Evolutionary conservation across 2,113 vertebrate genomes (phyloP).

Genomic region (Brienomyrus brachyistius): DNA sequence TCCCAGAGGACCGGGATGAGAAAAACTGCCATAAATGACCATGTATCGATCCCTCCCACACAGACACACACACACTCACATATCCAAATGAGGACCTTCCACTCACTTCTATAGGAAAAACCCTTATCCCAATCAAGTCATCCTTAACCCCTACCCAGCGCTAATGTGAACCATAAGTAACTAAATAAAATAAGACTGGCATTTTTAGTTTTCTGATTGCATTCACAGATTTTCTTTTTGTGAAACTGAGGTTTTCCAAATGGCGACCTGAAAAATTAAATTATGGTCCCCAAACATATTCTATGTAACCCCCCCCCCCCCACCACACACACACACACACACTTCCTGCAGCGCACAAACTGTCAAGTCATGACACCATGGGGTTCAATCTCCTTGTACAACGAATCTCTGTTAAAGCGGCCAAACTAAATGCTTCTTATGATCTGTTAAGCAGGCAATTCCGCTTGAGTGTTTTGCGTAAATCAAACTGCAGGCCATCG

Average conservation of each 20-base stretch:
- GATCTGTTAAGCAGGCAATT: background rate
- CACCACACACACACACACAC: background rate
- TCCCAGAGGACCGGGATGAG: background rate
- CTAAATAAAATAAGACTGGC: too few relatives aligned
- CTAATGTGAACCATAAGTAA: too few relatives aligned
- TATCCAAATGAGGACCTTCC: too few relatives aligned
- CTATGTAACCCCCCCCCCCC: too few relatives aligned
- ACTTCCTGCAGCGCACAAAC: background rate
- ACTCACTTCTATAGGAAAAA: too few relatives aligned
- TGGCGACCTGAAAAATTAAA: too few relatives aligned
- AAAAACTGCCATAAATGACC: background rate
- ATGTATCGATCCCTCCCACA: background rate
- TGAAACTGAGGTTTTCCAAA: too few relatives aligned
- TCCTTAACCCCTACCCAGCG: too few relatives aligned
- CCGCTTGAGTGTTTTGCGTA: background rate
- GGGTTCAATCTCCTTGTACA: background rate
- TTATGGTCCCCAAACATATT: too few relatives aligned
- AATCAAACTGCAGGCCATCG: background rate
- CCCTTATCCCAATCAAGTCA: too few relatives aligned
- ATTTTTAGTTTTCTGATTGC: too few relatives aligned
- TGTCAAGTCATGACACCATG: background rate
- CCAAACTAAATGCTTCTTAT: background rate
- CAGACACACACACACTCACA: conserved; percentile 40
- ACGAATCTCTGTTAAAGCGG: background rate
- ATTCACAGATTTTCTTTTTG: too few relatives aligned